These are phyloP conservation scores for Hyposoter didymator DNA, from an alignment of 2,888 invertebrate species.

Conservation along the genomic window DNA sequence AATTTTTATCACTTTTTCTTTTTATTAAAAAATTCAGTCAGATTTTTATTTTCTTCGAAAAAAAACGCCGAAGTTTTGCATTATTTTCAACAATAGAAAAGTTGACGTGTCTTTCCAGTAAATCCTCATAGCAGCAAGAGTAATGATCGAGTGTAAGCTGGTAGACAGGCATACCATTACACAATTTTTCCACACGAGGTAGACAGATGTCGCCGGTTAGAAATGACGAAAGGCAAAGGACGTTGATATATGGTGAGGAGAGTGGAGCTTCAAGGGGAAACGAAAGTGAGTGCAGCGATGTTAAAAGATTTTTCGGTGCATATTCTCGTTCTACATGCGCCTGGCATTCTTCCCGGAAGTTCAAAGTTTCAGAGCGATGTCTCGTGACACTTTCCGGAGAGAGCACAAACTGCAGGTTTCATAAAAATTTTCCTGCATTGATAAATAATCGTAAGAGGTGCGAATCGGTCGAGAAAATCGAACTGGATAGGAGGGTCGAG, in stretches of 20 bases:
- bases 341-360: background rate
- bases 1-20: too few species aligned
- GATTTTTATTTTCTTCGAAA: too few species aligned
- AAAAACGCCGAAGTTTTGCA: background rate
- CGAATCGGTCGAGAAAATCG: constrained; percentile 8
- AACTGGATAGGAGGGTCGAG: constrained; percentile 33
- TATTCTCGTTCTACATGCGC: background rate
- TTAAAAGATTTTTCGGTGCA: constrained; percentile 20
- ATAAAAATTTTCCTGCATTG: background rate
- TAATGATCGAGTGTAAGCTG: background rate
- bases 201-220: background rate
- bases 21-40: background rate
- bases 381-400: background rate
- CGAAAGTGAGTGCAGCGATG: constrained; percentile 36
- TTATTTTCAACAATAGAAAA: background rate
- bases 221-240: constrained; percentile 4
- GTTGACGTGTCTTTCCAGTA: background rate
- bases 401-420: background rate
- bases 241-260: constrained; percentile 25
- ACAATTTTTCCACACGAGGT: background rate
- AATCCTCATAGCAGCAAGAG: background rate
- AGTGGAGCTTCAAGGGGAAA: constrained; percentile 8
- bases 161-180: background rate
- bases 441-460: background rate
- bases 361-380: background rate